These are phyloP conservation scores for Tenthredo notha DNA, from an alignment of 2,888 invertebrate genomes.

Conservation along the genomic window DNA sequence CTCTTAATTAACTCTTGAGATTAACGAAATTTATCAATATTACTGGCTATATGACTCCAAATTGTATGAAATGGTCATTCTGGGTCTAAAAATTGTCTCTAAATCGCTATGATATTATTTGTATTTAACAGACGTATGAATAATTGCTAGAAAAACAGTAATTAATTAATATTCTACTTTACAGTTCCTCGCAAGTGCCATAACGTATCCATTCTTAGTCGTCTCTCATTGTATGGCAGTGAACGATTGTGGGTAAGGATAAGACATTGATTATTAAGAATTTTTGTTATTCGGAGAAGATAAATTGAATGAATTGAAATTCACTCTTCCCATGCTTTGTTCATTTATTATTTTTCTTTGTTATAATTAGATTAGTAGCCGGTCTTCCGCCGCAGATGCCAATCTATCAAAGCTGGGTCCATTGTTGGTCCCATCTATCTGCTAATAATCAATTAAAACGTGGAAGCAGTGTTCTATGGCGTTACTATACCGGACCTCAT, in stretches of 20 bases:
- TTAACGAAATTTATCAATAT: background rate
- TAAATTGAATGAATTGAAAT: background rate
- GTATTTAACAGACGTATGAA: background rate
- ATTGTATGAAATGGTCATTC: background rate
- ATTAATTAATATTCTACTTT: slow-evolving; percentile 61
- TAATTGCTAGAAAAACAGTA: background rate
- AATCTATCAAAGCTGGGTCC: slow-evolving; percentile 88
- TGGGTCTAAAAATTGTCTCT: background rate
- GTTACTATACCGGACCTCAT: slow-evolving; percentile 84
- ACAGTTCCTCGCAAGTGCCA: slow-evolving; percentile 88
- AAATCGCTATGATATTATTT: background rate
- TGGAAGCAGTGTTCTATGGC: slow-evolving; percentile 90
- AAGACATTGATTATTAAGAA: background rate
- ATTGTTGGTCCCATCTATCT: slow-evolving; percentile 91
- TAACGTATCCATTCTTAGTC: slow-evolving; percentile 96
- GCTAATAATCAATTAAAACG: slow-evolving; percentile 89
- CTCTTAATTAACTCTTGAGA: background rate
- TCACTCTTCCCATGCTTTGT: background rate
- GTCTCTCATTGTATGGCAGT: slow-evolving; percentile 96
- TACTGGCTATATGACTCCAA: background rate
- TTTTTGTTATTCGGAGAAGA: background rate
- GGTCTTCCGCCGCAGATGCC: slow-evolving; percentile 93
- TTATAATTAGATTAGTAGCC: slow-evolving; percentile 84
- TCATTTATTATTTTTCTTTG: slow-evolving; percentile 34
- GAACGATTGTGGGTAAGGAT: slow-evolving; percentile 85